Base-by-base conservation (phyloP, 30 jellyfish, hydroid and myxozoan species). In the Turritopsis rubra region DNA sequence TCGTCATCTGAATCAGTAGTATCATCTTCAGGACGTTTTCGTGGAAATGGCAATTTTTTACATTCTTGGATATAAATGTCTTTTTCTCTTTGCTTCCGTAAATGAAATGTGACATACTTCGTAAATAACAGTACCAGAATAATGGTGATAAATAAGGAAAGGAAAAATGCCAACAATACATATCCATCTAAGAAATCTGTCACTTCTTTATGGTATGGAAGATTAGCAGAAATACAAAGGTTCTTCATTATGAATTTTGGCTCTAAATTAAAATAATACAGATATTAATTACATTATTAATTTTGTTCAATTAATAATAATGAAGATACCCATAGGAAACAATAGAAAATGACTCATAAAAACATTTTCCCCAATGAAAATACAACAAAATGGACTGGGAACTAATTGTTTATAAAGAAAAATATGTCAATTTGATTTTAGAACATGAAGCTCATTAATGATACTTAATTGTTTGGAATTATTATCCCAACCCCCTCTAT, bases 1-100 rank as follows among this genome's bases (percentile, higher is more conserved):
- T 41, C 60, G 13, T 41, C 60, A 68, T 68, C 77, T 7, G 28
- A 23, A 9, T 23, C 30, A 8, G 77, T n/a, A 27, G 9, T 22
- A 68, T 68, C 77, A 68, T 68, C 30, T 68, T 68, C 77, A n/a
- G 77, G 30, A n/a, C 31, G 30, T 1, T 27, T 68, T 68, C 77
- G 9, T 68, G 30, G 77, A 23, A n/a, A n/a, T n/a, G 31, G 77
- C 21, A 68, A 68, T n/a, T 68, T 23, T 19, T 27, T 68, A 27
- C 30, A n/a, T 68, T 68, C 77, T 68, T 68, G 28, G 17, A 68
- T n/a, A 68, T 1, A 27, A 23, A n/a, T 23, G 17, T 68, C 77
- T 27, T 68, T 68, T 23, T 68, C 22, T 19, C 21, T 23, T 68
- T 68, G 77, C 21, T 68, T 68, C 30, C 19, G 17, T 68, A 68